Conservation (phyloP, 2,113 vertebrate genomes). For the Larimichthys crocea region DNA sequence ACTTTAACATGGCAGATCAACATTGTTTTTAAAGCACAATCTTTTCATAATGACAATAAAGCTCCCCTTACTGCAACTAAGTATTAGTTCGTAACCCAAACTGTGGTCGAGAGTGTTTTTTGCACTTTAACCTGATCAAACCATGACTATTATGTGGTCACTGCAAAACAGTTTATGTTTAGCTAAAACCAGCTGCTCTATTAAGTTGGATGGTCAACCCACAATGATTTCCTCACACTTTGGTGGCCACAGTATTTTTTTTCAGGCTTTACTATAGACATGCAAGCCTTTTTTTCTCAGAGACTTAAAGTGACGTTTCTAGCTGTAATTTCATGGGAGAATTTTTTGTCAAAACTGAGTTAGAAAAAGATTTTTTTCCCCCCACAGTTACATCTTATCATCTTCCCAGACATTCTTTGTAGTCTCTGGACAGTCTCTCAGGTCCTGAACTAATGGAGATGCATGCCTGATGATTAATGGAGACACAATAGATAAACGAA, state of each 20-base stretch:
- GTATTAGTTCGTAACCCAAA: no score
- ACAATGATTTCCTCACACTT: no score
- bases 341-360: no score
- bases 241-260: no score
- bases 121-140: no score
- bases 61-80: not conserved
- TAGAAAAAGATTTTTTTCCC: not conserved
- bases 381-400: not conserved
- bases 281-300: no score
- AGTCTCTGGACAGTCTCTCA: not conserved
- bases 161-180: no score
- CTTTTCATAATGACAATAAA: not conserved
- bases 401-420: not conserved
- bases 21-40: not conserved
- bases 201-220: no score
- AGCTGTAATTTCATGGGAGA: not conserved
- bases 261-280: no score
- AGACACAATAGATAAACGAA: conserved; percentile 18
- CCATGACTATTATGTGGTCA: no score
- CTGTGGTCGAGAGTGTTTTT: no score
- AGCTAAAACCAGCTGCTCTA: no score
- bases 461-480: not conserved
- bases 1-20: not conserved
- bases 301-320: not conserved
- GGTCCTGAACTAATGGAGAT: not conserved